Percentiles rank a stretch among this genome's conserved stretches.
phyloP scores from a whole-genome alignment of 1,140 invertebrate genomes.

The Cheumatopsyche charites region DNA sequence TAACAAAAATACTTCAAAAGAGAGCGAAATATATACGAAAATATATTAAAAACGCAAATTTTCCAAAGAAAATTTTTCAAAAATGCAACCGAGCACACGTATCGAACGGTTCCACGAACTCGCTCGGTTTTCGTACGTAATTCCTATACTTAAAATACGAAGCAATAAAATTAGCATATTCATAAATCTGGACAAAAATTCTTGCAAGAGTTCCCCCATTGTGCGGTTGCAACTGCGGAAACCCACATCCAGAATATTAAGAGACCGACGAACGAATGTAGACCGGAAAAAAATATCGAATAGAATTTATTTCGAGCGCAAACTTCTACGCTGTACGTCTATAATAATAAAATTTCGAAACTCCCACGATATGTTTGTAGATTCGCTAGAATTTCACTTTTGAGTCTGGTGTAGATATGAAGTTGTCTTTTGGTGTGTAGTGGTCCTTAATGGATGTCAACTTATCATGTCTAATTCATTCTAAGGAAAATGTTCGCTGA shows the following conservation, averaged over 20 bases:
- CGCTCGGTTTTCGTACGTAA: constrained; percentile 17
- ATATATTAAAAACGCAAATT: too few species aligned
- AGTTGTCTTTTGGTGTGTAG: constrained; percentile 6
- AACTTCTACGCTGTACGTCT: background rate
- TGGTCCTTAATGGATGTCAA: constrained; percentile 44
- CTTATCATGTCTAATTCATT: constrained; percentile 40
- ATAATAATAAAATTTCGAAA: constrained; percentile 32
- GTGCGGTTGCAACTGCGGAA: constrained; percentile 22
- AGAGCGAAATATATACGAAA: background rate
- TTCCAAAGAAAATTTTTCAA: background rate
- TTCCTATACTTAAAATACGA: constrained; percentile 22
- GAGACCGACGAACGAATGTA: constrained; percentile 1
- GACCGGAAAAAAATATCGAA: background rate
- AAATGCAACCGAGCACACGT: background rate
- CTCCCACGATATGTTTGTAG: background rate
- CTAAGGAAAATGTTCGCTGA: constrained; percentile 8
- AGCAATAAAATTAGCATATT: constrained; percentile 28
- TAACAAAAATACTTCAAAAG: too few species aligned
- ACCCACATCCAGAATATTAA: constrained; percentile 26
- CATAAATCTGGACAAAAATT: constrained; percentile 25
- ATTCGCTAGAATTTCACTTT: constrained; percentile 31
- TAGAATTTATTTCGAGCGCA: constrained; percentile 30
- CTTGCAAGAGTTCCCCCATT: constrained; percentile 25
- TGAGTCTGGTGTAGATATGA: constrained; percentile 10
- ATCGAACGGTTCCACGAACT: background rate